Conservation (phyloP, 2,797 vertebrate genomes). For the Mus minutoides region DNA sequence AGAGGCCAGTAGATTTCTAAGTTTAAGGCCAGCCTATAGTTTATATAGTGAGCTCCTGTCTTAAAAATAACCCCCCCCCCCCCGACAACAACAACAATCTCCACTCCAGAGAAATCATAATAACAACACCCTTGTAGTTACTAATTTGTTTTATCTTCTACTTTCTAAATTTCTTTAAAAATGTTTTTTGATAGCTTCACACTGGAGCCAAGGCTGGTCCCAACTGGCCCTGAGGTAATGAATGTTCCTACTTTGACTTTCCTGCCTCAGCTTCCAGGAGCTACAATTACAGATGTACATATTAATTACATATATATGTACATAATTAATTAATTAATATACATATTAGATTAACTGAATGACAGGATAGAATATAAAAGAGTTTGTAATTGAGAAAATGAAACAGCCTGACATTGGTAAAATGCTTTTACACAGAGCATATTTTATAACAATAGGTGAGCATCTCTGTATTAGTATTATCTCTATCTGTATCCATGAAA, state of each 20-base stretch:
- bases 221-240: background rate
- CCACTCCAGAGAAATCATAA: background rate
- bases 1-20: background rate
- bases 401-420: background rate
- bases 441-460: background rate
- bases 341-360: background rate
- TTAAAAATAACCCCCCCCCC: too few relatives aligned
- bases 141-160: background rate
- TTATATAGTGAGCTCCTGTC: background rate
- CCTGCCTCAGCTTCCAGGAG: background rate
- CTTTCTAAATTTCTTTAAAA: too few relatives aligned
- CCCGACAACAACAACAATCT: background rate
- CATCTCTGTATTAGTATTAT: background rate
- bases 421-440: background rate
- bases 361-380: background rate
- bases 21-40: background rate
- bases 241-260: background rate
- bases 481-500: background rate
- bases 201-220: background rate
- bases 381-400: background rate
- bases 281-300: background rate
- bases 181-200: background rate
- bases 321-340: too few relatives aligned
- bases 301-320: too few relatives aligned
- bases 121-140: background rate